Percentiles rank a stretch among this genome's conserved stretches.
phyloP scores from a whole-genome alignment of 2,113 vertebrate genomes.

The Cyprinodon brontotheroides region DNA sequence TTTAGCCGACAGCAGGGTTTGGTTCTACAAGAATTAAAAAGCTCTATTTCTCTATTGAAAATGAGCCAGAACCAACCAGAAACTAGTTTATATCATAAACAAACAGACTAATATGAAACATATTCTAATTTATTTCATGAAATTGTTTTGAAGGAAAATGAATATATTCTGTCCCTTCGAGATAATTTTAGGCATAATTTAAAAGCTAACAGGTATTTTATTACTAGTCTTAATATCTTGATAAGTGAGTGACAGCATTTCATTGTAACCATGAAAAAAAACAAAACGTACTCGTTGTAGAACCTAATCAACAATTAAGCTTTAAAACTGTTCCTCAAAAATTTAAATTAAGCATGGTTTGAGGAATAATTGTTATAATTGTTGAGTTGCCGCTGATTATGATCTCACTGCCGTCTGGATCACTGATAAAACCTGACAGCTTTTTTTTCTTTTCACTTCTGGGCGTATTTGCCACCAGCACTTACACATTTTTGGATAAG shows the following conservation, averaged over 20 bases:
- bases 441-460: background rate
- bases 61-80: too few species aligned
- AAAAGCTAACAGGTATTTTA: background rate
- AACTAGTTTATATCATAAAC: too few species aligned
- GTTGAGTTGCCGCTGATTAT: background rate
- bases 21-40: too few species aligned
- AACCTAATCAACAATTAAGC: background rate
- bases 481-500: background rate
- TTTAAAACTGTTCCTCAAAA: background rate
- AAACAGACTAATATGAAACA: too few species aligned
- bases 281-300: background rate
- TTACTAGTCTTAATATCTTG: background rate
- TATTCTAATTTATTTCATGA: too few species aligned
- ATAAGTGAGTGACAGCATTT: background rate
- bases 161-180: background rate
- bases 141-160: too few species aligned
- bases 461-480: slow-evolving; percentile 5
- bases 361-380: background rate
- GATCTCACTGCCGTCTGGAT: background rate
- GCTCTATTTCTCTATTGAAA: too few species aligned
- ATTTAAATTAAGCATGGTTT: background rate
- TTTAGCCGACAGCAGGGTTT: too few species aligned
- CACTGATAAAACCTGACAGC: background rate
- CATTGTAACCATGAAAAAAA: background rate
- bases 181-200: background rate